These are phyloP conservation scores for Bungarus multicinctus DNA, from an alignment of 2,113 vertebrate species.

Conservation along the genomic window DNA sequence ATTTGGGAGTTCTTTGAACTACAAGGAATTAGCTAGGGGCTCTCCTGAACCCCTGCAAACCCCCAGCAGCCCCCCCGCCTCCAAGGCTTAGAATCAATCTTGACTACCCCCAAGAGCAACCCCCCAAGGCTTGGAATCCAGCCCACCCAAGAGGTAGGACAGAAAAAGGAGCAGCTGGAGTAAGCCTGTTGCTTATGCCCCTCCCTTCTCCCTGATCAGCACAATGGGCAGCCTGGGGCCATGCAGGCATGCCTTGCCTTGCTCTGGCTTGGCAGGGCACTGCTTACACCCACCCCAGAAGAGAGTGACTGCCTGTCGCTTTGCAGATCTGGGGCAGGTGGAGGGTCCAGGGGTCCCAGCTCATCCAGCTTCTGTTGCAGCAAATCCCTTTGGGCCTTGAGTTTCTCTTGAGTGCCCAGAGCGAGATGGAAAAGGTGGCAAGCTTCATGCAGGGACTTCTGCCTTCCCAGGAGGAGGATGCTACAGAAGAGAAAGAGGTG, in stretches of 20 bases:
- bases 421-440: slow-evolving; percentile 80
- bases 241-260: accelerated
- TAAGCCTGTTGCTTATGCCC: background rate
- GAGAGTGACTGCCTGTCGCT: slow-evolving; percentile 72
- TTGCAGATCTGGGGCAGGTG: slow-evolving; percentile 71
- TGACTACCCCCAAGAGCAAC: no score
- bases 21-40: no score
- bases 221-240: background rate
- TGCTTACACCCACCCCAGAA: slow-evolving; percentile 69
- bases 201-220: background rate
- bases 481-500: slow-evolving; percentile 57
- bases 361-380: slow-evolving; percentile 77
- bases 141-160: background rate
- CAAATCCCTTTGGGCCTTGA: slow-evolving; percentile 81
- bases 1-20: no score
- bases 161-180: background rate
- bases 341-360: slow-evolving; percentile 74
- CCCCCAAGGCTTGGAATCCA: background rate
- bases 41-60: no score
- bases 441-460: slow-evolving; percentile 81
- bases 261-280: background rate
- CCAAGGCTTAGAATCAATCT: background rate
- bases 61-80: background rate
- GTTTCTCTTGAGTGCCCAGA: slow-evolving; percentile 78
- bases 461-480: slow-evolving; percentile 85